A percentile compares a stretch with the other conserved stretches of the same genome.
Evolutionary conservation across 1,140 invertebrate species (phyloP).

Genomic region (honey bee (Apis mellifera)): Amel_HAv3.1 CM009931.2:22316501-22317000

Average conservation of each 20-base stretch:
- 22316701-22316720: background rate
- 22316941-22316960: too few species aligned
- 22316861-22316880: too few species aligned
- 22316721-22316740: background rate
- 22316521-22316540: slow-evolving; percentile 31
- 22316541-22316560: slow-evolving; percentile 35
- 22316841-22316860: too few species aligned
- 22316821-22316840: too few species aligned
- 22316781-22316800: too few species aligned
- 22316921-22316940: too few species aligned
- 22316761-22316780: too few species aligned
- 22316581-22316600: slow-evolving; percentile 26
- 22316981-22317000: background rate
- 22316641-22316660: slow-evolving; percentile 15
- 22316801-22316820: too few species aligned
- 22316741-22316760: too few species aligned
- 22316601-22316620: slow-evolving; percentile 40
- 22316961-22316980: background rate
- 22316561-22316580: slow-evolving; percentile 30
- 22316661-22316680: background rate
- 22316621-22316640: slow-evolving; percentile 9
- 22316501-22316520: slow-evolving; percentile 42
- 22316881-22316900: too few species aligned
- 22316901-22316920: too few species aligned
- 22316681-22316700: too few species aligned